Base-by-base conservation (phyloP, 2,888 invertebrate species). In the Lasioglossum marginatum region DNA sequence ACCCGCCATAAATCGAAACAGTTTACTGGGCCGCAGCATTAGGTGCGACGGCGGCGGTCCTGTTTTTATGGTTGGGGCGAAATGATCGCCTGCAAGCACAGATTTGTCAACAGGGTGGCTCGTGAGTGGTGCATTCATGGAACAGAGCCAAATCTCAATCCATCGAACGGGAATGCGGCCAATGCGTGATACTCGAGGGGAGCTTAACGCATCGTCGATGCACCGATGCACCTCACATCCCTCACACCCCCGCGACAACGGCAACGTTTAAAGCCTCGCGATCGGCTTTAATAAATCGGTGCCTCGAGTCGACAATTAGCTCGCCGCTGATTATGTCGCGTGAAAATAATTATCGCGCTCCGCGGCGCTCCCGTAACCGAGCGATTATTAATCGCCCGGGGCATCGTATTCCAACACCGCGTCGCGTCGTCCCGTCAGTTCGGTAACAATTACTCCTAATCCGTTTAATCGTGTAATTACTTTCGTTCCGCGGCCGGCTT, bases 251-350 rank as follows among this genome's bases (percentile, higher is more conserved):
- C 23, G 40, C 34, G 12, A 23, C 60, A 57, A 75, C 48, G 45
- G 70, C 60, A 77, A 71, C 70, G 70, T 82, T 79, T 78, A 80
- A 72, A 70, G 81, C 52, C 76, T 72, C 34, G 68, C 82, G 80
- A 83, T 76, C 81, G 68, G 72, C 72, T 68, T 78, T 81, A 89
- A 89, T 86, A 83, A 87, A 83, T 86, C 68, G 82, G 68, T 52
- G 66, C 37, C 89, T 68, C 78, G 80, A 82, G 71, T 40, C 77
- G 77, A 72, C 85, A 87, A 89, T 86, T 89, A 82, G 77, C 48
- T 71, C 68, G 37, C 40, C 63, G 31, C 60, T 77, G 71, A 77
- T 83, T 79, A 79, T 23, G 31, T 40, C 52, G 60, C 16, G n/a
- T 34, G 60, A 73, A 79, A 82, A 73, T 82, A 82, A 86, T 86